phyloP scores from a whole-genome alignment of 1,140 invertebrate genomes.

The Tetraneura akinire region DNA sequence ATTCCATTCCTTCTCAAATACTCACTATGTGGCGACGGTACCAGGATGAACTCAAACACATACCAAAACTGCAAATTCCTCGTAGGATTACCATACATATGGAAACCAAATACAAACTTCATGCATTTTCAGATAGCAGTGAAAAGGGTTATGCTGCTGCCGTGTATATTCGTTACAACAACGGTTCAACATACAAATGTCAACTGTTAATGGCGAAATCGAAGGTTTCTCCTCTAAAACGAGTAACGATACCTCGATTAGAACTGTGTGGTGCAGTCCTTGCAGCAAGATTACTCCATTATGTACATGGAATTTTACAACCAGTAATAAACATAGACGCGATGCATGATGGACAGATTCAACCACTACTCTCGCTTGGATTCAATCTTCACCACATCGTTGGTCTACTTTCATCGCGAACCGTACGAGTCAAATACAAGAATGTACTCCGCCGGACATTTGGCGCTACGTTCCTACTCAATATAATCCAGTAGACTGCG shows the following conservation, averaged over 20 bases:
- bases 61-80: neutral
- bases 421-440: slow-evolving; percentile 58
- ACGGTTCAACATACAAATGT: neutral
- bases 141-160: neutral
- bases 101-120: neutral
- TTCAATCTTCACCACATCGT: neutral
- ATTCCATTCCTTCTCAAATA: slow-evolving; percentile 55
- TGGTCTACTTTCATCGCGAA: slow-evolving; percentile 55
- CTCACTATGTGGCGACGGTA: slow-evolving; percentile 53
- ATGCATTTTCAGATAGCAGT: neutral
- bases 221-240: slow-evolving; percentile 59
- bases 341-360: neutral
- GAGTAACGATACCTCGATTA: slow-evolving; percentile 57
- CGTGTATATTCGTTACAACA: slow-evolving; percentile 45
- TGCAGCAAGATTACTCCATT: slow-evolving; percentile 46
- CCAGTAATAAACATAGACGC: neutral
- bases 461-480: slow-evolving; percentile 57
- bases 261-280: slow-evolving; percentile 59
- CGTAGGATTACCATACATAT: neutral
- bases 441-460: slow-evolving; percentile 34
- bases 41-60: neutral
- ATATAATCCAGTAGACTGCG: slow-evolving; percentile 60
- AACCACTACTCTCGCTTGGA: neutral
- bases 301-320: neutral
- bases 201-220: slow-evolving; percentile 56